Conservation (phyloP, 1,140 invertebrate species). For the Sycophila sp. region DNA sequence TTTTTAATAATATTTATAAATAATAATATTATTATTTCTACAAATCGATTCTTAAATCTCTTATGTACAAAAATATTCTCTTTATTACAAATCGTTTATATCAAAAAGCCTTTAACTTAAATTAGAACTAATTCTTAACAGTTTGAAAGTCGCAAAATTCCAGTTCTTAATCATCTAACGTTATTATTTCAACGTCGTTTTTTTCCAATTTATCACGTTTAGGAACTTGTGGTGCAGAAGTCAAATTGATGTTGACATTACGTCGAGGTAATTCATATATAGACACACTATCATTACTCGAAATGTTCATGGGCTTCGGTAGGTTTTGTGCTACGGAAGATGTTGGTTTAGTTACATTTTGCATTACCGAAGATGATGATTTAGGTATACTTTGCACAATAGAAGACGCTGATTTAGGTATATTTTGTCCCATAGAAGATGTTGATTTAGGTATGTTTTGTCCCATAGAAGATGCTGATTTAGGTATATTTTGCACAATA, state of each 20-base stretch:
- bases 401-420: background rate
- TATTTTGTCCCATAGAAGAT: background rate
- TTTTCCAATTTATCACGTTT: conserved; percentile 45
- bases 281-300: background rate
- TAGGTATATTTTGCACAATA: too few relatives aligned
- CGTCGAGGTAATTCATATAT: conserved; percentile 1
- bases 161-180: conserved; percentile 59
- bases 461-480: too few relatives aligned
- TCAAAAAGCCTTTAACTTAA: too few relatives aligned
- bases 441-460: background rate
- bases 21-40: background rate
- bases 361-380: too few relatives aligned
- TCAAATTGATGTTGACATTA: conserved; percentile 18
- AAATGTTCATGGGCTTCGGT: background rate
- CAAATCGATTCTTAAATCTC: too few relatives aligned
- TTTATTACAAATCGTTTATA: too few relatives aligned
- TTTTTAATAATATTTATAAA: background rate
- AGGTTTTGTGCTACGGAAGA: background rate
- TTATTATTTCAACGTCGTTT: conserved; percentile 63
- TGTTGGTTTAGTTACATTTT: background rate
- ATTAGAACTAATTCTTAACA: too few relatives aligned
- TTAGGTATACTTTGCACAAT: too few relatives aligned
- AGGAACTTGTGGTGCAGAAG: conserved; percentile 48
- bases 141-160: too few relatives aligned
- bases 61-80: too few relatives aligned